These are phyloP conservation scores for Hemitrygon akajei DNA, from an alignment of 2,797 vertebrate genomes.

Conservation along the genomic window DNA sequence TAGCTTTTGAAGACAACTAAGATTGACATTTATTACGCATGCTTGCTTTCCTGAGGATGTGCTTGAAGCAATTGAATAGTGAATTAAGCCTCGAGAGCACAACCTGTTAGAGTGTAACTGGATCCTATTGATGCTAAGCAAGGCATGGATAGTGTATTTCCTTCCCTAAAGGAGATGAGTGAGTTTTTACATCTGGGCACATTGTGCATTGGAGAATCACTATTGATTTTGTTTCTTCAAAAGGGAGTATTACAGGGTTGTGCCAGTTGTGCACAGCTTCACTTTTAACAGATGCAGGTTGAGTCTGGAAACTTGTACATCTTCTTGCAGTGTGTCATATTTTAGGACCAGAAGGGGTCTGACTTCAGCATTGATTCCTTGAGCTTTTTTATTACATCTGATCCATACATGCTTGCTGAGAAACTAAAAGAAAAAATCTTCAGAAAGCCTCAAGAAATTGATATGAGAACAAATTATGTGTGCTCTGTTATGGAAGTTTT, in stretches of 20 bases:
- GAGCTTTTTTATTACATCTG: neutral
- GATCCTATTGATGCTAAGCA: neutral
- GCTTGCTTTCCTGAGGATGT: neutral
- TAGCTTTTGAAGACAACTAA: neutral
- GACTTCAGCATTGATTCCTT: neutral
- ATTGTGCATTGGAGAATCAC: neutral
- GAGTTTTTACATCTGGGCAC: neutral
- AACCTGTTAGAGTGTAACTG: neutral
- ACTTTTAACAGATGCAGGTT: constrained; percentile 20
- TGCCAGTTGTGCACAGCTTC: constrained; percentile 40
- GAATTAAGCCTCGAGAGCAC: neutral
- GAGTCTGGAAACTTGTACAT: neutral
- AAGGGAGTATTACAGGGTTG: neutral
- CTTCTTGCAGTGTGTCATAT: neutral
- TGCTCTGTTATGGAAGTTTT: neutral
- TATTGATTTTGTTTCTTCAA: constrained; percentile 12
- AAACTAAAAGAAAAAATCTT: neutral
- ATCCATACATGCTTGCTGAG: neutral
- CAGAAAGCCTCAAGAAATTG: neutral
- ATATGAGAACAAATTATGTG: neutral
- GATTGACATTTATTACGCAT: neutral
- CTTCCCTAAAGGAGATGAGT: neutral
- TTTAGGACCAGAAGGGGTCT: too few relatives aligned
- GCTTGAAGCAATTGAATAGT: neutral
- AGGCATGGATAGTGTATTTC: neutral